Conservation (phyloP, 2,888 invertebrate species). For the Agrochola circellaris region DNA sequence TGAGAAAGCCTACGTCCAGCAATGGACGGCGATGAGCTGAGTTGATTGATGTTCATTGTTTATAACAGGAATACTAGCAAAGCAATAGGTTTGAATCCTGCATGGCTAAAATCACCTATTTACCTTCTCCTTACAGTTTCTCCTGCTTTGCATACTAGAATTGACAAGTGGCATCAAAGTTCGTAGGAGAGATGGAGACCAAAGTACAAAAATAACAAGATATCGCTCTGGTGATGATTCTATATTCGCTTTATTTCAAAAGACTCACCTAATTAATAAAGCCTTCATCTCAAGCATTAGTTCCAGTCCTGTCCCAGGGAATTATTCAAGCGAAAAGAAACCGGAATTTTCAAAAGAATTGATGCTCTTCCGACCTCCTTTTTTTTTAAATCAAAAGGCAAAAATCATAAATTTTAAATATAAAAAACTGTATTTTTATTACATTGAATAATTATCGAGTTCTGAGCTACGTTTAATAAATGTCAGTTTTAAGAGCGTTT, state of each 20-base stretch:
- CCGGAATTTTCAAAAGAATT: background rate
- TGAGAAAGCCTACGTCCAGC: background rate
- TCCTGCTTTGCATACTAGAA: slow-evolving; percentile 10
- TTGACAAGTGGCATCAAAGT: background rate
- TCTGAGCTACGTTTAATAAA: background rate
- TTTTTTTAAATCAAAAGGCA: background rate
- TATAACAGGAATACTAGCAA: background rate
- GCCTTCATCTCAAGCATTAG: no score
- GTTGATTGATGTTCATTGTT: background rate
- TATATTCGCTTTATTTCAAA: background rate
- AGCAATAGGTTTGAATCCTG: background rate
- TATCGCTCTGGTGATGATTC: background rate
- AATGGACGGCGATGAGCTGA: background rate
- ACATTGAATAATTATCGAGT: background rate
- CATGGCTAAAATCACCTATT: background rate
- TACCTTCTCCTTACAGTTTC: background rate
- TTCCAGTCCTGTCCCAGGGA: no score
- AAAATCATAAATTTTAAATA: background rate
- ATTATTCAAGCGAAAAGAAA: background rate
- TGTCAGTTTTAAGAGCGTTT: background rate
- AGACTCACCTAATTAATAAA: no score
- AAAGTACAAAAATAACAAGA: background rate
- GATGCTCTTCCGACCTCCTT: background rate
- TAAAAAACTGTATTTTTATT: background rate
- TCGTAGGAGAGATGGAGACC: background rate